Evolutionary conservation across 2,797 vertebrate species (phyloP), one percentile per base, ranked within the genome.

Genomic region (Ctenopoma kingsleyae): DNA sequence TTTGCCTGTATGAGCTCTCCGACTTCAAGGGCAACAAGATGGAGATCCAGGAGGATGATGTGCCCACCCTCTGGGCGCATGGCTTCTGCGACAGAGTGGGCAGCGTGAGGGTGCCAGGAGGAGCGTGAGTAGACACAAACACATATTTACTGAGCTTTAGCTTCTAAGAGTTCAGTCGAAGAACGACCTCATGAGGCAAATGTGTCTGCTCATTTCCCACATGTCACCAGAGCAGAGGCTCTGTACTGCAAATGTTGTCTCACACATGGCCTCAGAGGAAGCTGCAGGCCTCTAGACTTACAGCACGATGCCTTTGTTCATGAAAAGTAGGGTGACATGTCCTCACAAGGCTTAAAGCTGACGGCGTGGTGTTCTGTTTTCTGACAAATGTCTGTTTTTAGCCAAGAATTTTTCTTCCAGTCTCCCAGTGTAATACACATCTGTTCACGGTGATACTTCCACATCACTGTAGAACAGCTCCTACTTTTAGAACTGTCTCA

Each of bases 1-100:
- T 98, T 95, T 95, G 95, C 92, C 93, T 98, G 85, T 99, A 93
- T 0, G 97, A 98, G 93, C 94, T 94, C 36, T 94, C 95, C 62
- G 95, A 96, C 94, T 99, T 98, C 95, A 96, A 97, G 94, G 97
- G 97, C 90, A 98, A 97, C 94, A 97, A 97, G 95, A 95, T 94
- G 93, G 98, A 98, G 91, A 96, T 99, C 92, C 96, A 96, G 88
- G 96, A 97, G 89, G 96, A 98, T 0, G 97, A 99, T 0, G 95
- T 97, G 74, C 97, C 98, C 86, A 98, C 96, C 87, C 96, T 98
- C 70, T 99, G 98, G 97, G 95, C 94, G 76, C 95, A 97, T 0
- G 97, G 97, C 87, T 98, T 99, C 95, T 95, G 94, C 1, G 97
- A 97, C 94, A 95, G 96, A 1, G 97, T 99, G 96, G 97, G 96